Percentiles rank a stretch among this genome's conserved stretches.
Conservation (phyloP, 1,140 invertebrate genomes). For the Leucophenga varia region DNA sequence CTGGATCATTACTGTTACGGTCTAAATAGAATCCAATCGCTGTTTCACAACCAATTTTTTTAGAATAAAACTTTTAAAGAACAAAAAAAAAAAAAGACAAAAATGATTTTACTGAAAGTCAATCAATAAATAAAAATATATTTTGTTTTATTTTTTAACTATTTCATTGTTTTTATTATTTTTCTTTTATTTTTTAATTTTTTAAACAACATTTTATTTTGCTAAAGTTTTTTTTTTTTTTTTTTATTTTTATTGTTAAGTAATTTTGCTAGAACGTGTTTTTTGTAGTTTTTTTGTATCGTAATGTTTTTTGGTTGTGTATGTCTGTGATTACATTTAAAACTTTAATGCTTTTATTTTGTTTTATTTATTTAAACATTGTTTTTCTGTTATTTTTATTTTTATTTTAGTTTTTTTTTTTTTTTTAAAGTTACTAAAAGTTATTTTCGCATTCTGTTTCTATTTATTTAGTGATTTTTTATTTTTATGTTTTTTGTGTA, state of each 20-base stretch:
- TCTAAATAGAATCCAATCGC: too few species aligned
- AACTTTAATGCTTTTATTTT: slow-evolving; percentile 13
- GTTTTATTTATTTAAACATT: slow-evolving; percentile 6
- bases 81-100: too few species aligned
- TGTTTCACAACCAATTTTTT: too few species aligned
- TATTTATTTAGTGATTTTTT: slow-evolving; percentile 17
- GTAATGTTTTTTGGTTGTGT: background rate
- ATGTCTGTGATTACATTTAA: background rate
- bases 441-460: slow-evolving; percentile 25
- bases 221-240: slow-evolving; percentile 7
- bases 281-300: slow-evolving; percentile 11
- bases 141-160: slow-evolving; percentile 26
- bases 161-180: too few species aligned
- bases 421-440: too few species aligned
- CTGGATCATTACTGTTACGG: too few species aligned
- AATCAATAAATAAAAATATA: too few species aligned
- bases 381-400: slow-evolving; percentile 33
- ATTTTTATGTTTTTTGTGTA: slow-evolving; percentile 21
- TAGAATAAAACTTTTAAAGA: too few species aligned
- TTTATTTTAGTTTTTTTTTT: slow-evolving; percentile 20
- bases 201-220: slow-evolving; percentile 18
- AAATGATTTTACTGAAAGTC: too few species aligned
- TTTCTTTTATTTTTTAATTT: too few species aligned
- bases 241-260: slow-evolving; percentile 1
- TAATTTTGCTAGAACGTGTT: slow-evolving; percentile 9